Base-by-base conservation (phyloP, 2,797 vertebrate species). In the Coluber constrictor region DNA sequence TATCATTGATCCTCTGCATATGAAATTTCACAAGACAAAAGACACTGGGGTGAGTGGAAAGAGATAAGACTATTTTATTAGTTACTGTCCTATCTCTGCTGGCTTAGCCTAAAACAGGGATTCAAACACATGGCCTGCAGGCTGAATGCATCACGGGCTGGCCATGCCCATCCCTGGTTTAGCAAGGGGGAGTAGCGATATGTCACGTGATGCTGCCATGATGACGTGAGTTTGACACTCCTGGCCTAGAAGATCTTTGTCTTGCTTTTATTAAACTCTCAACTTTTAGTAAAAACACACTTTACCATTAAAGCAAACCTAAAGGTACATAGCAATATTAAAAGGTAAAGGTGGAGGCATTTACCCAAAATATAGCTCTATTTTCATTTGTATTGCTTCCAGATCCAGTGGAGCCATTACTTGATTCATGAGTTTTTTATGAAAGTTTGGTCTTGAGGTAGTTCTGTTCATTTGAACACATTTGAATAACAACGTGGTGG, bases 1-100 rank as follows among this genome's bases (percentile, higher is more conserved):
- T 93, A 93, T 61, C 61, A 83, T n/a, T 83, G 55, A 4, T 3
- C 27, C 91, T 94, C 92, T 91, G 83, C 89, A 92, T 7, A 37
- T 79, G 93, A 51, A 70, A 29, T 90, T 12, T 94, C 90, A 18
- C 20, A 93, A 56, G 20, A 86, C 59, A 13, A 0, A 92, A 86
- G 47, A 70, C n/a, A n/a, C 27, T 25, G 32, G 56, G 61, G 61
- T 29, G 25, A 13, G n/a, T 16, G 15, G 15, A 6, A 15, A 16
- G n/a, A 16, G 66, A 29, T 32, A 74, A 74, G n/a, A 74, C 15
- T 86, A 20, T 43, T 61, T 23, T 63, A 87, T 37, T 66, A 57
- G 37, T 12, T 57, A 16, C 32, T 87, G 18, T 43, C 57, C 54
- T 56, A 86, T 61, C n/a, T 12, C 43, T 74, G 13, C 16, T 74